phyloP scores from a whole-genome alignment of 2,797 vertebrate species.

The Novumbra hubbsi region DNA sequence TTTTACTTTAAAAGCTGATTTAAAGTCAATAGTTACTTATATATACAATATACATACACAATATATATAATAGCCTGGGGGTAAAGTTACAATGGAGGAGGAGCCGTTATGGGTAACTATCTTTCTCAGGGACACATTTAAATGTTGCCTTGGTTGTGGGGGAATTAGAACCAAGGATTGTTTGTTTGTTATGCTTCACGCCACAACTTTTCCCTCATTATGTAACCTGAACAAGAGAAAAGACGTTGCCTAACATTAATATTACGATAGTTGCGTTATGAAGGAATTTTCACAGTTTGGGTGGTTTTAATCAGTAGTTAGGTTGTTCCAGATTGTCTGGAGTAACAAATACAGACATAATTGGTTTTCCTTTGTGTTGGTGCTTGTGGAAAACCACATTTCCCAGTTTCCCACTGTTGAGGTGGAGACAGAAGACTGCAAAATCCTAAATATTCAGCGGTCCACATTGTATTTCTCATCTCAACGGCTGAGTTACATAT shows the following conservation, averaged over 20 bases:
- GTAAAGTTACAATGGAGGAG: no score
- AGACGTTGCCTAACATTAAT: neutral
- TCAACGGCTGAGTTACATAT: constrained; percentile 42
- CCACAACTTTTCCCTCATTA: no score
- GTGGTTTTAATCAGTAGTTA: neutral
- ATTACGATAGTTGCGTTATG: neutral
- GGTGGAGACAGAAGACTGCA: constrained; percentile 28
- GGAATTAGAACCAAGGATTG: no score
- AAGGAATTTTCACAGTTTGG: neutral
- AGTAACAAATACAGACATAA: neutral
- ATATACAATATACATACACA: no score
- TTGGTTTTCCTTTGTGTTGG: constrained; percentile 21
- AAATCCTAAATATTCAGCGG: constrained; percentile 31
- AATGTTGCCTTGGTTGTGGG: no score
- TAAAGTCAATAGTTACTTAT: no score
- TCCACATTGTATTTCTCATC: constrained; percentile 37
- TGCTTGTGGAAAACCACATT: constrained; percentile 13
- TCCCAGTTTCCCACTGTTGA: constrained; percentile 19
- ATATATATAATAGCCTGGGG: no score
- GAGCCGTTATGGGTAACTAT: no score
- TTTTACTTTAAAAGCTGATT: no score
- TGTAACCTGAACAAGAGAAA: neutral
- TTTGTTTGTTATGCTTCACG: no score
- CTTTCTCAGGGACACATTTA: no score
- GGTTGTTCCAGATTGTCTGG: neutral